These are phyloP conservation scores for Pseudopleuronectes americanus DNA, from an alignment of 2,797 vertebrate species.

Conservation along the genomic window DNA sequence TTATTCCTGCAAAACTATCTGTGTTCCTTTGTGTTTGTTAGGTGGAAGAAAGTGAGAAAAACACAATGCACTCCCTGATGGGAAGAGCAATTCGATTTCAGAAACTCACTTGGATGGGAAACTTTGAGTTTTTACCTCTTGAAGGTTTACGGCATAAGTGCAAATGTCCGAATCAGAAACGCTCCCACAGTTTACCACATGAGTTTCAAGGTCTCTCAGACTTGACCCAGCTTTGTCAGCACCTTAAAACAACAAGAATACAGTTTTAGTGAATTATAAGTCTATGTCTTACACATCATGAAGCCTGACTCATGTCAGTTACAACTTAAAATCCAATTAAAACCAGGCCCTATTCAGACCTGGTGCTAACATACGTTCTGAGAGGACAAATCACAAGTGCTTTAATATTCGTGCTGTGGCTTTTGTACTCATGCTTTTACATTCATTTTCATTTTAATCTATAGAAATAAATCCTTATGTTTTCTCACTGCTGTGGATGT, in stretches of 20 bases:
- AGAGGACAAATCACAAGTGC: too few species aligned
- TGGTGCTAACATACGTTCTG: too few species aligned
- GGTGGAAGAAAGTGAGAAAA: too few species aligned
- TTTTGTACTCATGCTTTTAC: too few species aligned
- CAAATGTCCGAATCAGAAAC: slow-evolving; percentile 58
- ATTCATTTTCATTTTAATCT: too few species aligned
- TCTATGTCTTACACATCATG: background rate
- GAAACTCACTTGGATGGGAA: background rate
- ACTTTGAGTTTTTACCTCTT: slow-evolving; percentile 57
- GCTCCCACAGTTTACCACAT: slow-evolving; percentile 54
- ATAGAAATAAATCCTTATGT: too few species aligned
- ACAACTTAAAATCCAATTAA: background rate
- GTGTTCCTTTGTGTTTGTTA: background rate
- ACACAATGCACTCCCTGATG: background rate
- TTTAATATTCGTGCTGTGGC: too few species aligned
- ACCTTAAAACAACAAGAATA: slow-evolving; percentile 1
- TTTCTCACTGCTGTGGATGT: too few species aligned
- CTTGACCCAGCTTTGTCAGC: slow-evolving; percentile 3
- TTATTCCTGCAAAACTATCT: background rate
- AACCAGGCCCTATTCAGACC: background rate
- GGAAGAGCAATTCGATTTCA: background rate
- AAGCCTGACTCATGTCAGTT: background rate
- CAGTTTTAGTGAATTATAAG: background rate
- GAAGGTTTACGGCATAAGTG: slow-evolving; percentile 50
- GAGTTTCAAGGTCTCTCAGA: slow-evolving; percentile 54